phyloP scores from a whole-genome alignment of 2,888 invertebrate genomes.

The Syrphus vitripennis region DNA sequence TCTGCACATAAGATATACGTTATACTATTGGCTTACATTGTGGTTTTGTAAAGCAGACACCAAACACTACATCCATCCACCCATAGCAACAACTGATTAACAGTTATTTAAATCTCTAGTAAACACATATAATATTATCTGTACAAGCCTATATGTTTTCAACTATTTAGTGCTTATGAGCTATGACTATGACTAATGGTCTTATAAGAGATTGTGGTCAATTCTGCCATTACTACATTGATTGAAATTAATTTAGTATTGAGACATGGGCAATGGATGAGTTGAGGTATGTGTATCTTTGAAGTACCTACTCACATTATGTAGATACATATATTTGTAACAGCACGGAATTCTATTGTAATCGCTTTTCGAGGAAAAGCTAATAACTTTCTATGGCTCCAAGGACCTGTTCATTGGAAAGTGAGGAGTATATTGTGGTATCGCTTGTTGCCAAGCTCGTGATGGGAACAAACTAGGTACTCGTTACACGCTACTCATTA shows the following conservation, averaged over 20 bases:
- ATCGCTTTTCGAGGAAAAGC: neutral
- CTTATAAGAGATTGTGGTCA: neutral
- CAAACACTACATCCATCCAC: neutral
- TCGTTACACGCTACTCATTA: too few species aligned
- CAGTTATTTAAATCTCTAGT: neutral
- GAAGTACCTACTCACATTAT: neutral
- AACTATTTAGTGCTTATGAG: neutral
- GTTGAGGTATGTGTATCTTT: neutral
- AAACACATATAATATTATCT: neutral
- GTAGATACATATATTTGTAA: too few species aligned
- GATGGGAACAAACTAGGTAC: too few species aligned
- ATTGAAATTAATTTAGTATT: conserved; percentile 7
- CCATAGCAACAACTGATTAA: neutral
- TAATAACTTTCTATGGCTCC: neutral
- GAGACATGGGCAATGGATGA: neutral
- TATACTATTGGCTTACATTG: neutral
- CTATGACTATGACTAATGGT: neutral
- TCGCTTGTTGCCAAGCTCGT: too few species aligned
- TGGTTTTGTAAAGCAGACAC: neutral
- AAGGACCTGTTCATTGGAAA: neutral
- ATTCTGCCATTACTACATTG: neutral
- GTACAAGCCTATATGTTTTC: neutral
- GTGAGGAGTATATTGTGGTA: neutral
- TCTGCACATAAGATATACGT: neutral
- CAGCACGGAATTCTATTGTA: neutral